Evolutionary conservation across 2,888 invertebrate genomes (phyloP), one percentile per base, ranked within the genome.

Genomic region (Melinaea menophilus): DNA sequence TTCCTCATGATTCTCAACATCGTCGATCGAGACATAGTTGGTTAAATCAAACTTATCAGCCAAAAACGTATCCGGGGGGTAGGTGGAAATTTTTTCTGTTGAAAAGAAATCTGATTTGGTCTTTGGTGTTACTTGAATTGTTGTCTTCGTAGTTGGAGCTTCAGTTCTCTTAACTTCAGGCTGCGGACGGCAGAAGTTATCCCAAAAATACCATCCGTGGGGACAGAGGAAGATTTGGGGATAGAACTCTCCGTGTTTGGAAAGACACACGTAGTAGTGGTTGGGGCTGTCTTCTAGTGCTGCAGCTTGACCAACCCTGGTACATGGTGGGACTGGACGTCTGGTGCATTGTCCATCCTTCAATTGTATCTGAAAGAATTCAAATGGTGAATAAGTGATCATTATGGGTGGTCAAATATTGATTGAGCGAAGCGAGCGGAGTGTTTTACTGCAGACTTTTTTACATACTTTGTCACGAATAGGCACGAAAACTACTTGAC

Each of bases 141-240:
- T 54, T 4, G 45, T 35, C 55, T 58, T 65, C 41, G 33, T 59
- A 56, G 63, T 61, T 4, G 63, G 37, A 33, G 48, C 58, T 45
- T 12, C 41, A 3, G 9, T 37, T 7, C 34, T 64, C 55, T 63
- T 69, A 5, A 55, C 56, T 58, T 77, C 73, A 0, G 76, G 74
- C 64, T 82, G 81, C 5, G 86, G 82, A 13, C 79, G 79, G 59
- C 90, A 90, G 73, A 79, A 89, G 1, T 82, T 84, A 2, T 79
- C 80, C 75, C 79, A 81, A 73, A 87, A 90, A 68, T 75, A 79
- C 87, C 86, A 89, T 5, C 90, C 90, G 61, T 89, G 83, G 0
- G 90, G 90, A 55, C 90, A 90, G 55, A 90, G 80, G 73, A 90
- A 89, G 31, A 90, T 70, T 72, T 90, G 90, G 3, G 90, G 88